These are phyloP conservation scores for Odontophorus gujanensis DNA, from an alignment of 2,113 vertebrate genomes.

Conservation along the genomic window DNA sequence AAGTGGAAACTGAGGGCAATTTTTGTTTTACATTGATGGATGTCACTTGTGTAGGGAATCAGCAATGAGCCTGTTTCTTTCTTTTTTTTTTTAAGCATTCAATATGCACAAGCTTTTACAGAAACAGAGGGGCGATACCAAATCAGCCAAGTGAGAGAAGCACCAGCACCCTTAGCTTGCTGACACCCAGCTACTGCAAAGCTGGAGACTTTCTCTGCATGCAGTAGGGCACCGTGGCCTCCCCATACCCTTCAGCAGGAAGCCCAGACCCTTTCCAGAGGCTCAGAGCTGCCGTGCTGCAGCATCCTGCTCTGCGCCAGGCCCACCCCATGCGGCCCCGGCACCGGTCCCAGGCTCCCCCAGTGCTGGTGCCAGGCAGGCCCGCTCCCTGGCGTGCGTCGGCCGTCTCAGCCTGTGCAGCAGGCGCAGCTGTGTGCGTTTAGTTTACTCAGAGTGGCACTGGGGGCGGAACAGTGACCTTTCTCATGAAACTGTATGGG, in stretches of 20 bases:
- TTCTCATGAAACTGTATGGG: conserved; percentile 34
- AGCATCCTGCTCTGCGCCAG: not conserved
- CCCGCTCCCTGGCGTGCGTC: rapidly evolving
- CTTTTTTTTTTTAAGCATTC: not conserved
- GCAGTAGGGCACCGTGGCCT: not conserved
- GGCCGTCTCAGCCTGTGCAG: not conserved
- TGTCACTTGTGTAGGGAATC: not conserved
- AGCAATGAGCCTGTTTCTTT: not conserved
- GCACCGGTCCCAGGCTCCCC: not conserved
- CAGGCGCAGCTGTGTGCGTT: conserved; percentile 13
- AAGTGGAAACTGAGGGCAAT: not conserved
- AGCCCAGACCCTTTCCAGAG: not conserved
- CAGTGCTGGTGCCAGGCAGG: not conserved
- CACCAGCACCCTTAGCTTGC: not conserved
- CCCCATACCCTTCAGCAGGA: not conserved
- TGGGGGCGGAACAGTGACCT: conserved; percentile 28
- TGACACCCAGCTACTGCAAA: not conserved
- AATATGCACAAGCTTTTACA: not conserved
- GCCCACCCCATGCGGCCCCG: not conserved
- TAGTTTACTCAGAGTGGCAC: conserved; percentile 25
- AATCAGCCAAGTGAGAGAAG: not conserved
- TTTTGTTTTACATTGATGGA: not conserved
- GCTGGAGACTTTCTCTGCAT: not conserved
- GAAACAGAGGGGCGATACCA: not conserved
- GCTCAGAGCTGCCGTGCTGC: not conserved